phyloP scores from a whole-genome alignment of 1,140 invertebrate species.

The Drosophila jambulina region DNA sequence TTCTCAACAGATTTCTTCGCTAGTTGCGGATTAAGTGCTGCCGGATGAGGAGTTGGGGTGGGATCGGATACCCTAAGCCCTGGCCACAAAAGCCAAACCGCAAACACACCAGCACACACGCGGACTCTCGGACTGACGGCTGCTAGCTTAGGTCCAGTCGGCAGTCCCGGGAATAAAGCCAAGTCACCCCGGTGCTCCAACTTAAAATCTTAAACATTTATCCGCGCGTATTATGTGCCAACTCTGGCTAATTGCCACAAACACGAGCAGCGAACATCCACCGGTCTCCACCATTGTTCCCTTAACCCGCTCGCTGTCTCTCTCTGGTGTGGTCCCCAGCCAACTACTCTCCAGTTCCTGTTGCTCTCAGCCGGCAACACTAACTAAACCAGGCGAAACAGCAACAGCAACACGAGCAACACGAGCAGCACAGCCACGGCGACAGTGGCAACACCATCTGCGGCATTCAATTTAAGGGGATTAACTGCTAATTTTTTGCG shows the following conservation, averaged over 20 bases:
- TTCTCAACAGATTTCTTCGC: constrained; percentile 75
- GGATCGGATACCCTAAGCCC: constrained; percentile 43
- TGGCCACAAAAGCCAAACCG: constrained; percentile 71
- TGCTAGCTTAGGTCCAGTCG: constrained; percentile 64
- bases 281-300: not conserved
- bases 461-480: constrained; percentile 85
- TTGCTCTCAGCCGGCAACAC: constrained; percentile 25
- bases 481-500: constrained; percentile 85
- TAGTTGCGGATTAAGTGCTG: constrained; percentile 68
- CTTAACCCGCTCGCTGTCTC: not conserved
- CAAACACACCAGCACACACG: constrained; percentile 42
- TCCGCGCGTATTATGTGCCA: constrained; percentile 84
- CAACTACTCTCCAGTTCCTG: constrained; percentile 27
- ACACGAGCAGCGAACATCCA: constrained; percentile 29
- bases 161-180: constrained; percentile 36
- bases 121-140: constrained; percentile 17
- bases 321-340: constrained; percentile 3
- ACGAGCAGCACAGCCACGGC: constrained; percentile 13
- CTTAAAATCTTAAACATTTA: constrained; percentile 85
- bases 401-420: constrained; percentile 12
- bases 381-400: constrained; percentile 18
- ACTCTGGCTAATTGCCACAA: constrained; percentile 81
- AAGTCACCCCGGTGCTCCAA: constrained; percentile 50
- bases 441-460: constrained; percentile 71
- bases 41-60: not conserved